Evolutionary conservation across 2,888 invertebrate species (phyloP), one percentile per base, ranked within the genome.

Genomic region (Brenthis hecate): DNA sequence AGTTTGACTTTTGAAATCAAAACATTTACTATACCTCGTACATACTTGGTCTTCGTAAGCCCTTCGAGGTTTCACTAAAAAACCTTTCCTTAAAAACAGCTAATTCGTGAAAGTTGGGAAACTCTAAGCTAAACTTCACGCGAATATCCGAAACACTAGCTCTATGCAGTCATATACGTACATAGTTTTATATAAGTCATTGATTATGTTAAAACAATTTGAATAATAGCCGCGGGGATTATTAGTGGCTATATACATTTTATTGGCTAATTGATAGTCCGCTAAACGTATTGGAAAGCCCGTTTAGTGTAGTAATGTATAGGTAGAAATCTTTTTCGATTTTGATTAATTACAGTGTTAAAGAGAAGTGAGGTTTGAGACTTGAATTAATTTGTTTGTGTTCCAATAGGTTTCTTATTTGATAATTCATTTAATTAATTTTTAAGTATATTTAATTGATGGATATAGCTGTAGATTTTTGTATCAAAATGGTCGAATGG

Each of bases 281-380:
- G 68, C 71, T 60, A 68, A 72, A 71, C 58, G 69, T 69, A 74
- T 73, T 78, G 75, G 78, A 77, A 78, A 77, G 72, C 70, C 56
- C 61, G 66, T 64, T 65, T 54, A 62, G 53, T 62, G 32, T 63
- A 54, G 57, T 70, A 66, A 73, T 72, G 69, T 70, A 76, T 75
- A 65, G 75, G 74, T 77, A 75, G 78, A 80, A 79, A 78, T 76
- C 73, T 75, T 78, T 78, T 78, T 75, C 66, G 72, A 62, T 74
- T 74, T 73, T 72, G 71, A 74, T 74, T 72, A 74, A 75, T 75
- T 69, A 56, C 57, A 14, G 13, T 65, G 51, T 76, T 77, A 76
- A 77, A 73, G 76, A 60, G 71, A 71, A 70, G 74, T 64, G 51
- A 23, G 11, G 8, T 53, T 60, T 1, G 36, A 23, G 3, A 53